Evolutionary conservation across 1,140 invertebrate genomes (phyloP).

Genomic region (Meloidogyne hapla): DNA sequence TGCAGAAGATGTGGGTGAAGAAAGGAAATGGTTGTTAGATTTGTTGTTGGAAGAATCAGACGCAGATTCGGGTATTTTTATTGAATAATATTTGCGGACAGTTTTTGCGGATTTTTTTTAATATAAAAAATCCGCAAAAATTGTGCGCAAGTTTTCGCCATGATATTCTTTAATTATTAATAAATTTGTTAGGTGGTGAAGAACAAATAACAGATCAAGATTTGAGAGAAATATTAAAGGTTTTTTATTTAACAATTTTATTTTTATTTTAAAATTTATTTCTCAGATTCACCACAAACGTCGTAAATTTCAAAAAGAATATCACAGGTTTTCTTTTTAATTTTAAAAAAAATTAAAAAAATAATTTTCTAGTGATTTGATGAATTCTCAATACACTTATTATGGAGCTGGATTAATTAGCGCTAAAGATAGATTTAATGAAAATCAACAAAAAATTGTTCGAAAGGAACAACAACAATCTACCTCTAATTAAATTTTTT

Average conservation of each 20-base stretch:
- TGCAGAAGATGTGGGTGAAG: conserved; percentile 26
- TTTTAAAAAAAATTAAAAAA: neutral
- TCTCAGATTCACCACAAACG: conserved; percentile 46
- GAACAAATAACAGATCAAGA: conserved; percentile 48
- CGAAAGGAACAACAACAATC: conserved; percentile 10
- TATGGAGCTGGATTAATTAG: conserved; percentile 54
- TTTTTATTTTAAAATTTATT: conserved; percentile 8
- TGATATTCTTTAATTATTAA: neutral
- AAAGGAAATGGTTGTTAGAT: conserved; percentile 50
- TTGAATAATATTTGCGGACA: neutral
- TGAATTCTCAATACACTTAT: conserved; percentile 56
- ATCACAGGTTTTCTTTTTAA: conserved; percentile 30
- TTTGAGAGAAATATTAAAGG: conserved; percentile 41
- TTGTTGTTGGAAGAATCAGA: conserved; percentile 54
- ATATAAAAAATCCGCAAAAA: too few relatives aligned
- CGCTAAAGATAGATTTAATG: conserved; percentile 42
- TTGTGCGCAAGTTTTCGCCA: too few relatives aligned
- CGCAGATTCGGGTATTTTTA: conserved; percentile 42
- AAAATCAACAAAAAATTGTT: conserved; percentile 38
- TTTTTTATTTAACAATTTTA: conserved; percentile 13
- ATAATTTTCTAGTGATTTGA: conserved; percentile 22
- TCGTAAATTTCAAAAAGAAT: conserved; percentile 48
- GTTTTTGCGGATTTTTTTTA: neutral
- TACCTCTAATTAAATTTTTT: neutral
- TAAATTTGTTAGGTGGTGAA: conserved; percentile 39